Evolutionary conservation across 2,797 vertebrate species (phyloP).

Genomic region (Tachyglossus aculeatus): DNA sequence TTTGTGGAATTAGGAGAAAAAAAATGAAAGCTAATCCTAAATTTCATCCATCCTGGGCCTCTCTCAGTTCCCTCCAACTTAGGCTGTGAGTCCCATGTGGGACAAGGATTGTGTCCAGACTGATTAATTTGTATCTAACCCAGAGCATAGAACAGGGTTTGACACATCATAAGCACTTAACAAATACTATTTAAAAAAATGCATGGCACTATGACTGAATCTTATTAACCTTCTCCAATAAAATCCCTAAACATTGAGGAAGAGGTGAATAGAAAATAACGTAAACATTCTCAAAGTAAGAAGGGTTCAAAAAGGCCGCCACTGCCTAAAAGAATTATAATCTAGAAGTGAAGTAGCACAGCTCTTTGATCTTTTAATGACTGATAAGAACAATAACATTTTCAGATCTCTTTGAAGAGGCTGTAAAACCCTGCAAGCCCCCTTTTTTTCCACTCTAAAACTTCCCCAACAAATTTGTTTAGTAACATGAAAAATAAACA

Average conservation of each 20-base stretch:
- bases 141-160: too few relatives aligned
- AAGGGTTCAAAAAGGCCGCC: slow-evolving; percentile 28
- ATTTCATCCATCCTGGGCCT: too few relatives aligned
- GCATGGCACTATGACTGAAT: slow-evolving; percentile 13
- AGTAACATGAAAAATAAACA: too few relatives aligned
- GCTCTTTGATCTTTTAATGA: slow-evolving; percentile 23
- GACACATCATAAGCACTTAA: too few relatives aligned
- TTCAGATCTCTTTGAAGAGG: slow-evolving; percentile 15
- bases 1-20: too few relatives aligned
- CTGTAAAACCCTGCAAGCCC: slow-evolving; percentile 22
- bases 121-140: too few relatives aligned
- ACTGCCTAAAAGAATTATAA: slow-evolving; percentile 33
- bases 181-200: too few relatives aligned
- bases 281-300: slow-evolving; percentile 41
- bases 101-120: too few relatives aligned
- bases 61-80: too few relatives aligned
- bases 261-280: slow-evolving; percentile 26
- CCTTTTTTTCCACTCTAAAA: slow-evolving; percentile 4
- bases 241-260: slow-evolving; percentile 20
- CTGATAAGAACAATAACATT: slow-evolving; percentile 30
- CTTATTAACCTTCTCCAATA: slow-evolving; percentile 17
- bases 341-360: slow-evolving; percentile 9
- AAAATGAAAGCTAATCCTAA: too few relatives aligned
- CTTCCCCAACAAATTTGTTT: too few relatives aligned
- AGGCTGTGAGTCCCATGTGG: too few relatives aligned